A percentile compares a stretch with the other conserved stretches of the same genome.
phyloP scores from a whole-genome alignment of 1,140 invertebrate species.

The Portunus trituberculatus region DNA sequence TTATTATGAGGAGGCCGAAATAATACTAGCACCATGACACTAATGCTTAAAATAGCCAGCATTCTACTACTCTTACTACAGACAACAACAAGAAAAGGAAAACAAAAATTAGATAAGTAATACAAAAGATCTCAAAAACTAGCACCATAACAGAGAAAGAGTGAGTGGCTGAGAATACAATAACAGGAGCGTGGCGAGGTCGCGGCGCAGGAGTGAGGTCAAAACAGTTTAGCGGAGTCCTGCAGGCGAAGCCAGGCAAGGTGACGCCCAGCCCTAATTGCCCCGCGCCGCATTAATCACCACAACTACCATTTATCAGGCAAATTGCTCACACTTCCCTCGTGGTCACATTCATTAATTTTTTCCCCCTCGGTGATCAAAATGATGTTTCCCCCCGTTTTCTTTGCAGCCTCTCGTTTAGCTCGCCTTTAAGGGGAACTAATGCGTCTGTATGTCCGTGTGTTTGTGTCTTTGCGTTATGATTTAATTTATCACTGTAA shows the following conservation, averaged over 20 bases:
- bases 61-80: too few relatives aligned
- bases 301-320: neutral
- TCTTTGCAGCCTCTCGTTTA: neutral
- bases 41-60: too few relatives aligned
- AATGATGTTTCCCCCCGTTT: neutral
- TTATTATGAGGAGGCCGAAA: too few relatives aligned
- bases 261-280: neutral
- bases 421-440: neutral
- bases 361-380: neutral
- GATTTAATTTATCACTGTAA: neutral
- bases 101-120: too few relatives aligned
- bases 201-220: neutral
- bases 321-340: conserved; percentile 21
- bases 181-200: neutral
- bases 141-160: neutral
- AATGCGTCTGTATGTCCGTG: neutral
- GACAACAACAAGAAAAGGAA: too few relatives aligned
- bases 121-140: too few relatives aligned
- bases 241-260: neutral
- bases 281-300: neutral
- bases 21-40: too few relatives aligned
- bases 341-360: conserved; percentile 22
- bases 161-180: too few relatives aligned
- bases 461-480: neutral
- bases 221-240: neutral